phyloP scores from a whole-genome alignment of 64 coral and sea anemone genomes.

The Dendronephthya gigantea region DNA sequence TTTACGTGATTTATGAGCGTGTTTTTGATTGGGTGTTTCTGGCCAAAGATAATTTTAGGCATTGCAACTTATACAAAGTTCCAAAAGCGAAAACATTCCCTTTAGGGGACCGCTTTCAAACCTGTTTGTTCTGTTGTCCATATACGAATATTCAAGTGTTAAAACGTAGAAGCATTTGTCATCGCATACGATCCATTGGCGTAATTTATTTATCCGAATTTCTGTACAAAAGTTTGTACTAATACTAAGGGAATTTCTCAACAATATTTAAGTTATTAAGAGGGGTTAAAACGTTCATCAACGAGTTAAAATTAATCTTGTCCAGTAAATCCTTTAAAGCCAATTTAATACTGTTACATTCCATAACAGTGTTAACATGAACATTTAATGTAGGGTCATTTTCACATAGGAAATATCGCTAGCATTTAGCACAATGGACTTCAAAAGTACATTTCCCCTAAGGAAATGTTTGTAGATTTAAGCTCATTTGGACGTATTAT shows the following conservation, averaged over 20 bases:
- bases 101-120: neutral
- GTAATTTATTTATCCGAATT: neutral
- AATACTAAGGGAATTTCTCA: neutral
- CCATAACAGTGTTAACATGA: neutral
- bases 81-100: neutral
- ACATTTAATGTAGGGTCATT: neutral
- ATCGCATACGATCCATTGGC: neutral
- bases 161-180: neutral
- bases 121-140: neutral
- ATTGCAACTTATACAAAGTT: neutral
- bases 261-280: neutral
- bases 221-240: neutral
- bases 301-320: no score
- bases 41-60: neutral
- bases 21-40: neutral
- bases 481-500: neutral
- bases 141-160: neutral
- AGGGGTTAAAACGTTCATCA: neutral
- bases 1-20: neutral
- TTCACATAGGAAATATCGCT: neutral
- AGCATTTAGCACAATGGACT: neutral
- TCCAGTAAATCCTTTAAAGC: no score
- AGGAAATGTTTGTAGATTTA: neutral
- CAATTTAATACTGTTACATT: no score
- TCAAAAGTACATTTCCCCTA: neutral